These are phyloP conservation scores for Meriones psammophilus DNA, from an alignment of 2,797 vertebrate species.

Conservation along the genomic window DNA sequence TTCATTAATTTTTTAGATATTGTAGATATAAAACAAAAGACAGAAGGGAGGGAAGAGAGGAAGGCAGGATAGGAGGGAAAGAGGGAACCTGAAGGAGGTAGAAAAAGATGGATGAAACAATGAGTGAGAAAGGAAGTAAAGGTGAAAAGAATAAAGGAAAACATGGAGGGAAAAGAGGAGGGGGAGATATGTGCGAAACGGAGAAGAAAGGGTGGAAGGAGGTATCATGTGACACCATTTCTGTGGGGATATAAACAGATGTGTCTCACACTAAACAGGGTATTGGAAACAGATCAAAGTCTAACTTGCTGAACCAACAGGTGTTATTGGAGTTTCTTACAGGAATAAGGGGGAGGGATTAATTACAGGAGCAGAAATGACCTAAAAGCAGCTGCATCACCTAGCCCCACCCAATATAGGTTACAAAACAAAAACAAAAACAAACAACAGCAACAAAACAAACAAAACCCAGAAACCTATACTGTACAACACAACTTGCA, in stretches of 20 bases:
- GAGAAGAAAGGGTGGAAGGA: background rate
- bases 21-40: background rate
- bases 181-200: background rate
- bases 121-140: background rate
- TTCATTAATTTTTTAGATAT: background rate
- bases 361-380: background rate
- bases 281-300: background rate
- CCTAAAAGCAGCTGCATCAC: background rate
- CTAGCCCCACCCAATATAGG: background rate
- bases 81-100: too few relatives aligned
- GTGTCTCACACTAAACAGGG: background rate
- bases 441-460: background rate
- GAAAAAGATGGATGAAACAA: background rate
- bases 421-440: background rate
- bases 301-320: background rate
- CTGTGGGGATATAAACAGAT: background rate
- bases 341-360: background rate
- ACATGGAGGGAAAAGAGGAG: background rate
- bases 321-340: background rate
- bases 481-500: background rate
- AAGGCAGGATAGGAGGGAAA: too few relatives aligned
- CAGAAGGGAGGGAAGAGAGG: background rate
- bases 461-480: background rate
- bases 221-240: background rate
- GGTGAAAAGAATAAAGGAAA: background rate